Evolutionary conservation across 2,888 invertebrate genomes (phyloP).

Genomic region (Microctonus hyperodae): DNA sequence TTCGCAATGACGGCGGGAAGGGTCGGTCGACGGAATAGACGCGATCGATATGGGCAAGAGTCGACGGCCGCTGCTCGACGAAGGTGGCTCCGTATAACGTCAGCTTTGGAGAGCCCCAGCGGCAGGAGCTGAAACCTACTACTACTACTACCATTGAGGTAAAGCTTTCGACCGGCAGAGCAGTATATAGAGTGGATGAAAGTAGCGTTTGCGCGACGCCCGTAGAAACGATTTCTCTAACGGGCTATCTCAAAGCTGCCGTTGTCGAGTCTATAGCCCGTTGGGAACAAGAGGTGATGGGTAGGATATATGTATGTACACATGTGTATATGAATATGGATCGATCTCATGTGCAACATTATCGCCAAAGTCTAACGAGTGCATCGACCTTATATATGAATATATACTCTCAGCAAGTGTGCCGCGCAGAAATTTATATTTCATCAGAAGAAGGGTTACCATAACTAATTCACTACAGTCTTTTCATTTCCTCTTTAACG

Average conservation of each 20-base stretch:
- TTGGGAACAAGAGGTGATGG: slow-evolving; percentile 10
- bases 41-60: slow-evolving; percentile 14
- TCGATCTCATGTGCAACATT: slow-evolving; percentile 32
- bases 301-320: not conserved
- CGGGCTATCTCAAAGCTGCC: slow-evolving; percentile 29
- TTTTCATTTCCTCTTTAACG: slow-evolving; percentile 18
- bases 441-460: slow-evolving; percentile 46
- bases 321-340: slow-evolving; percentile 10
- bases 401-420: slow-evolving; percentile 52
- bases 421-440: slow-evolving; percentile 52
- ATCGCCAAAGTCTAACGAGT: slow-evolving; percentile 32
- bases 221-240: slow-evolving; percentile 27
- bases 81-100: slow-evolving; percentile 3
- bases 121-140: not conserved
- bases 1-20: slow-evolving; percentile 1
- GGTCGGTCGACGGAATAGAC: slow-evolving; percentile 11
- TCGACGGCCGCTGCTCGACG: not conserved
- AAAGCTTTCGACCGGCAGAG: slow-evolving; percentile 16
- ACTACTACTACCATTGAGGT: not conserved
- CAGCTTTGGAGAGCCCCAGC: not conserved
- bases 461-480: slow-evolving; percentile 33
- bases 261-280: slow-evolving; percentile 36
- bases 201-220: slow-evolving; percentile 18
- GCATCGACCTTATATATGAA: slow-evolving; percentile 52
- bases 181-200: slow-evolving; percentile 9